Evolutionary conservation across 2,797 vertebrate species (phyloP), one percentile per base, ranked within the genome.

Genomic region (Enoplosus armatus): DNA sequence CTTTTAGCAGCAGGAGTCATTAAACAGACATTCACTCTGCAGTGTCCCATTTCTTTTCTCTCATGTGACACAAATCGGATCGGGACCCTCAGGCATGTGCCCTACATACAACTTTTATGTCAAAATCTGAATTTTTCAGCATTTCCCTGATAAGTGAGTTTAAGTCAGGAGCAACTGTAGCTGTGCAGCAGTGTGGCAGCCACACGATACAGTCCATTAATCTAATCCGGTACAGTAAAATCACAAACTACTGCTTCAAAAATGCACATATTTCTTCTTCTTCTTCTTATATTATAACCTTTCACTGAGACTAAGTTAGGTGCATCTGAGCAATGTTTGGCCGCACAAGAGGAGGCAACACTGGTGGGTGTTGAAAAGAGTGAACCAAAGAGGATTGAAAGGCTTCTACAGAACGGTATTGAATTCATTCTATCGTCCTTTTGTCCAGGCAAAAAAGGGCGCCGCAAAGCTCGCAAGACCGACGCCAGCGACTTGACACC

Each of bases 401-500:
- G 56, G 20, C 37, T 29, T 37, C 24, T 14, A 24, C 41, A 18
- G 26, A 8, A 22, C 4, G 6, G 0, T n/a, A 14, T 24, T 24
- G 7, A 53, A 6, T 64, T 29, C 0, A 60, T 39, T 60, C 10
- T 56, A 1, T 41, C 2, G 3, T 74, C 1, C 3, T 31, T n/a
- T 31, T 3, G 5, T 72, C 15, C 75, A 95, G 94, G 94, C 2
- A 95, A 94, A 67, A 95, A 95, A 79, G 94, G 94, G 0, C 92
- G 93, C 0, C 94, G 94, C 47, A 95, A 95, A 83, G 94, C 94
- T 4, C 93, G 95, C 1, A 95, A 95, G 84, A 95, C 95, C 0
- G 94, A 95, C 16, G 95, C 94, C 85, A 95, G 94, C 27, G 95
- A 95, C 89, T 83, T 95, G 83, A 95, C 95, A 0, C 95, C 94